Conservation (phyloP, 2,797 vertebrate genomes). For the Pseudochirops corinnae region DNA sequence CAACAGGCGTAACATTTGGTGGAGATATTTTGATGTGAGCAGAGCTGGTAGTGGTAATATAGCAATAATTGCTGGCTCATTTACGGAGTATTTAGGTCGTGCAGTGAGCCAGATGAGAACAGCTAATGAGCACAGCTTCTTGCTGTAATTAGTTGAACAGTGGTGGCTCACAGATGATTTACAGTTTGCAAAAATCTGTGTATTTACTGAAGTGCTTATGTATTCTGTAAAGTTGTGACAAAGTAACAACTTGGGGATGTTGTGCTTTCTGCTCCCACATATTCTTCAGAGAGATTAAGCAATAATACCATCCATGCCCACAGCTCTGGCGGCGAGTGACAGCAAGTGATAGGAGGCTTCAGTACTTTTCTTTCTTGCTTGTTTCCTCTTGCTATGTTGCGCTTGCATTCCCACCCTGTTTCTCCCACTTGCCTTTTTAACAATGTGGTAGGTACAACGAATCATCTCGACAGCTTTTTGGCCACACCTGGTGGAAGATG, state of each 20-base stretch:
- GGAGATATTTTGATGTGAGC: constrained; percentile 91
- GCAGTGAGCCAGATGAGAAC: constrained; percentile 95
- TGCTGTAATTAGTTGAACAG: constrained; percentile 93
- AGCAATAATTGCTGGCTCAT: constrained; percentile 95
- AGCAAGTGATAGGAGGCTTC: constrained; percentile 57
- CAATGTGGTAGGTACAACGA: constrained; percentile 18
- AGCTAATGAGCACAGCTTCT: constrained; percentile 97
- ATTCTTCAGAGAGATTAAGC: constrained; percentile 73
- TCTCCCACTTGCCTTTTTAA: constrained; percentile 43
- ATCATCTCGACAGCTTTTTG: constrained; percentile 20
- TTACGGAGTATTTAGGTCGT: constrained; percentile 95
- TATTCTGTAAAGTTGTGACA: constrained; percentile 82
- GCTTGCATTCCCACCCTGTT: constrained; percentile 31
- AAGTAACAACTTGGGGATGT: constrained; percentile 79
- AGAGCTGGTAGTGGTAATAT: constrained; percentile 90
- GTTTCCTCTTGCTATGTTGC: constrained; percentile 24
- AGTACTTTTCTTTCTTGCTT: constrained; percentile 34
- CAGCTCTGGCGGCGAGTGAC: constrained; percentile 56
- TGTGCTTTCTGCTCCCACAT: constrained; percentile 79
- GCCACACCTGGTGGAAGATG: background rate
- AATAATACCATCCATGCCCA: constrained; percentile 71
- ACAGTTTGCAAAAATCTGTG: constrained; percentile 89
- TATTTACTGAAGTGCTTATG: constrained; percentile 85
- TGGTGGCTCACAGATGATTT: constrained; percentile 92
- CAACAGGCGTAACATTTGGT: constrained; percentile 92